Evolutionary conservation across 2,113 vertebrate species (phyloP).

Genomic region (Aegithalos caudatus): DNA sequence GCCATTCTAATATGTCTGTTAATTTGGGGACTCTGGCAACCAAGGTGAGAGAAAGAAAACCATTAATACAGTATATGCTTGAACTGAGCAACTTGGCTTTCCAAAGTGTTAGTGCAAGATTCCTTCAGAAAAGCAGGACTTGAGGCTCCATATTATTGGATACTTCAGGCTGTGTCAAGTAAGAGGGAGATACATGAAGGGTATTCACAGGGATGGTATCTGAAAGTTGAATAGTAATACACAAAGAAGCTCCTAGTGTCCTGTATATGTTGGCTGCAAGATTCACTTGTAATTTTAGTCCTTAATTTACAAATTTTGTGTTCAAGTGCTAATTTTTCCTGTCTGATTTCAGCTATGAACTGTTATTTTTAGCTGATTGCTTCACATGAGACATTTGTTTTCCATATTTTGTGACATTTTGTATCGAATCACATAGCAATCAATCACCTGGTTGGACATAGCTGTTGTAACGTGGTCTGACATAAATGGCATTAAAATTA

Average conservation of each 20-base stretch:
- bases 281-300: neutral
- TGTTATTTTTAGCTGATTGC: neutral
- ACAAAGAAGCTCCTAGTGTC: neutral
- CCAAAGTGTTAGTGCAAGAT: neutral
- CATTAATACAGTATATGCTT: neutral
- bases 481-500: neutral
- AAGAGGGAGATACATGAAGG: neutral
- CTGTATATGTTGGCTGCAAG: neutral
- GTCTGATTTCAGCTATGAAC: neutral
- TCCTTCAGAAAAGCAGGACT: neutral
- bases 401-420: neutral
- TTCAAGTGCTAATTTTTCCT: neutral
- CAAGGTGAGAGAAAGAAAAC: neutral
- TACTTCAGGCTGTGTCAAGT: neutral
- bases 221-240: neutral
- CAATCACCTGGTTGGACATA: neutral
- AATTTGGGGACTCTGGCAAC: neutral
- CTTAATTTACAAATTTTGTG: neutral
- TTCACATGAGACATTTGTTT: neutral
- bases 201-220: neutral
- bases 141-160: accelerated
- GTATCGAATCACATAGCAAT: neutral
- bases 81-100: neutral
- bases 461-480: neutral
- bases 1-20: neutral